Evolutionary conservation across 2,113 vertebrate species (phyloP).

Genomic region (Fulica atra): DNA sequence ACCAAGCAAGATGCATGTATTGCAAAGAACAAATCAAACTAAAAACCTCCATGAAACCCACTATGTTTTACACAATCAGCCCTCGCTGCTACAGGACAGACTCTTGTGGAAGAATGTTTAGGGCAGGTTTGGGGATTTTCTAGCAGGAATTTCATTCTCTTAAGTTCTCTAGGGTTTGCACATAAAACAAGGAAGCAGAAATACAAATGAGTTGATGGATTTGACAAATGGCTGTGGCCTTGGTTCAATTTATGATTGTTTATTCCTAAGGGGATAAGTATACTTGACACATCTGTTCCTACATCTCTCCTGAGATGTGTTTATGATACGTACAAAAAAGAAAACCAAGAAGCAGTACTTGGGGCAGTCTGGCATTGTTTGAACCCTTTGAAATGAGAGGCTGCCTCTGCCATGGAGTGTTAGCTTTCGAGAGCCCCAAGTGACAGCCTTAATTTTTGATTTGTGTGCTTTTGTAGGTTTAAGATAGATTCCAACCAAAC

Average conservation of each 20-base stretch:
- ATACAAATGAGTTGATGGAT: not conserved
- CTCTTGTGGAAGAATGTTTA: not conserved
- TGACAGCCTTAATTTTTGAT: not conserved
- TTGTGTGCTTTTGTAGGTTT: not conserved
- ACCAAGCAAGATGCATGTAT: not conserved
- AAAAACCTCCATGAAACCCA: not conserved
- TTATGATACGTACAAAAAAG: not conserved
- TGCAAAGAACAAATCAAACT: not conserved
- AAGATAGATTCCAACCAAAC: not conserved
- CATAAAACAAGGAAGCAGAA: not conserved
- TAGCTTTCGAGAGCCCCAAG: not conserved
- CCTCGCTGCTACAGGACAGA: not conserved
- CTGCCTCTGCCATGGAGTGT: not conserved
- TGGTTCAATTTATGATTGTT: not conserved
- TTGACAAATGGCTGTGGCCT: not conserved
- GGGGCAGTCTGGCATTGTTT: not conserved
- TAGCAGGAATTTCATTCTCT: not conserved
- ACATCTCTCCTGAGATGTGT: not conserved
- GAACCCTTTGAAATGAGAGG: not conserved
- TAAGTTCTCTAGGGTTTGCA: not conserved
- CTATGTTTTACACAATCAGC: not conserved
- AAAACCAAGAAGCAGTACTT: not conserved
- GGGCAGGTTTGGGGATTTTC: not conserved
- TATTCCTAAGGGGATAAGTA: not conserved
- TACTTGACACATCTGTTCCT: not conserved